Conservation (phyloP, 2,797 vertebrate species). For the Xiphorhynchus erythropygius region DNA sequence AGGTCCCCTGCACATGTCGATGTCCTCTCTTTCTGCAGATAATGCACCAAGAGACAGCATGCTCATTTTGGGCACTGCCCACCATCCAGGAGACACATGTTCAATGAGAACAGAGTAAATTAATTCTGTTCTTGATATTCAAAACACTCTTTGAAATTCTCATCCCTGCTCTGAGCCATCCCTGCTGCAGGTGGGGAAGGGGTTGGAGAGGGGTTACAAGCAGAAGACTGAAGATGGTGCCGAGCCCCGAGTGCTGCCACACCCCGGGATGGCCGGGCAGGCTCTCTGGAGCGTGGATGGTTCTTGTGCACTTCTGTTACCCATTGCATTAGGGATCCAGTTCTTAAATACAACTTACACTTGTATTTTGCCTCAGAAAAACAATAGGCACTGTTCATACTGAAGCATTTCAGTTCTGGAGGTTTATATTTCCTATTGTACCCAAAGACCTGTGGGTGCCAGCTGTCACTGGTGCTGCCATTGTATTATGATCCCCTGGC, state of each 20-base stretch:
- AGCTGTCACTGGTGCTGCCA: constrained; percentile 86
- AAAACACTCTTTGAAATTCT: not conserved
- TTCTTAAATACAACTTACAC: constrained; percentile 22
- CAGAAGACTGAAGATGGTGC: not conserved
- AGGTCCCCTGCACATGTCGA: not conserved
- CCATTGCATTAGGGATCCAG: not conserved
- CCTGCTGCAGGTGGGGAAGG: not conserved
- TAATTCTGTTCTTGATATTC: not conserved
- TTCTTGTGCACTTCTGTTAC: not conserved
- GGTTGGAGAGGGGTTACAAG: not conserved
- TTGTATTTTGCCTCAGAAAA: constrained; percentile 7
- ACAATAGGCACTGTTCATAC: constrained; percentile 69
- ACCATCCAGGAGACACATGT: not conserved
- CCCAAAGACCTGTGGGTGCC: constrained; percentile 83
- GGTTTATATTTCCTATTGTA: constrained; percentile 81
- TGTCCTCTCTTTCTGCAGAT: not conserved
- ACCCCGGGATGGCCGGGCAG: fast-evolving
- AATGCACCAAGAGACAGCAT: not conserved
- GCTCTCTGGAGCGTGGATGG: not conserved
- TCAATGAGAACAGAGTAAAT: not conserved
- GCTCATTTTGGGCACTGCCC: not conserved
- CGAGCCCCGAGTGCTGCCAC: fast-evolving
- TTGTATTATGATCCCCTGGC: constrained; percentile 82
- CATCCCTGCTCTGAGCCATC: not conserved
- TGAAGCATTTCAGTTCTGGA: constrained; percentile 75